Evolutionary conservation across 2,888 invertebrate genomes (phyloP).

Genomic region (Herminia tarsipennalis): DNA sequence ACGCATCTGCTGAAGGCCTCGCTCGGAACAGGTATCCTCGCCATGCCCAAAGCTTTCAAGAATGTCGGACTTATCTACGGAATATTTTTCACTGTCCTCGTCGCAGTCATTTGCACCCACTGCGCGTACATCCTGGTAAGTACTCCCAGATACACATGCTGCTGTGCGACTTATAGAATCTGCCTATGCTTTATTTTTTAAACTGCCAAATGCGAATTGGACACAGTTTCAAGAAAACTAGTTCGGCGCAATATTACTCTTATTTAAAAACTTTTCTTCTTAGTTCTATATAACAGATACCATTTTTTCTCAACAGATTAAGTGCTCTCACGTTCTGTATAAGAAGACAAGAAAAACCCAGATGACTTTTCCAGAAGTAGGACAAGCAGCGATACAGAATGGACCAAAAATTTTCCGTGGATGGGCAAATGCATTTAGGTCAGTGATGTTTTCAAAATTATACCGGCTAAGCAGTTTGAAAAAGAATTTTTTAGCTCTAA

Average conservation of each 20-base stretch:
- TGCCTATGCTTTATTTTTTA: constrained; percentile 1
- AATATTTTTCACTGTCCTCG: constrained; percentile 92
- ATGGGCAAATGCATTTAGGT: constrained; percentile 89
- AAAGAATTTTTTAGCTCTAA: too few species aligned
- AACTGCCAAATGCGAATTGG: constrained; percentile 7
- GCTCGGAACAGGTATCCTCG: constrained; percentile 97
- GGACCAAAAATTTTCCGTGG: constrained; percentile 89
- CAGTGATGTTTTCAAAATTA: constrained; percentile 30
- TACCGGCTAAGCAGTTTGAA: too few species aligned
- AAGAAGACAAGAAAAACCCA: constrained; percentile 88
- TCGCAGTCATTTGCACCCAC: constrained; percentile 96
- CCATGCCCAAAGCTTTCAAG: constrained; percentile 97
- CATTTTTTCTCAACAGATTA: constrained; percentile 84
- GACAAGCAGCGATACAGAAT: constrained; percentile 91
- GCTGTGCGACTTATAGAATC: constrained; percentile 6
- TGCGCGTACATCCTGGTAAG: constrained; percentile 94
- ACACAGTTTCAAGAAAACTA: too few species aligned
- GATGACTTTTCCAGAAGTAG: constrained; percentile 95
- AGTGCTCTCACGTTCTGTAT: constrained; percentile 93
- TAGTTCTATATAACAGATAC: too few species aligned
- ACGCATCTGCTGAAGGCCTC: constrained; percentile 98
- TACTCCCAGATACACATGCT: constrained; percentile 20
- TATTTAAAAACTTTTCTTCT: too few species aligned
- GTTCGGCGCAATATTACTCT: too few species aligned
- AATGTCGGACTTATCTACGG: constrained; percentile 94